Evolutionary conservation across 2,797 vertebrate genomes (phyloP).

Genomic region (Phataginus tricuspis): DNA sequence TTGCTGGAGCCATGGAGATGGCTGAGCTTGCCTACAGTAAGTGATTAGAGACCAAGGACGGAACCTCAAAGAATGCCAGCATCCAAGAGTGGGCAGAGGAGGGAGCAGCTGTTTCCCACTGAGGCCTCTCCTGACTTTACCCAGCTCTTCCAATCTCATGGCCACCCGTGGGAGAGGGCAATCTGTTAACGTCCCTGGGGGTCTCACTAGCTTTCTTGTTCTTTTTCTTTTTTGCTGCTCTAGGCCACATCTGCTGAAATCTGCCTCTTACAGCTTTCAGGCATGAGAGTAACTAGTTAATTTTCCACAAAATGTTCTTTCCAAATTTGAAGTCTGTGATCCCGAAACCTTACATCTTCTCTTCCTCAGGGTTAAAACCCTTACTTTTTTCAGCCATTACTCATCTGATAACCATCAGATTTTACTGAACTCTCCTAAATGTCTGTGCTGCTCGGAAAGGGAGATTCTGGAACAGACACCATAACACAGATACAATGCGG

Average conservation of each 20-base stretch:
- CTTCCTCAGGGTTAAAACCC: neutral
- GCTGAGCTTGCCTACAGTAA: neutral
- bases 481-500: neutral
- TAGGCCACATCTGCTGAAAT: neutral
- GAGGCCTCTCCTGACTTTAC: neutral
- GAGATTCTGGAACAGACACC: neutral
- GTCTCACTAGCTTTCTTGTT: neutral
- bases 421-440: neutral
- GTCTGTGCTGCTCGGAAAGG: neutral
- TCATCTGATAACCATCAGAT: neutral
- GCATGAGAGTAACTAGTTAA: neutral
- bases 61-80: neutral
- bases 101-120: neutral
- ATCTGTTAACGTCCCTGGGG: neutral
- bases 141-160: neutral
- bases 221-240: neutral
- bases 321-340: neutral
- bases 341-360: neutral
- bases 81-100: neutral
- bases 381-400: neutral
- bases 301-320: neutral
- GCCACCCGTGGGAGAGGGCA: neutral
- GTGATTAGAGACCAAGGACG: neutral
- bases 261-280: neutral
- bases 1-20: neutral